These are phyloP conservation scores for Columba janthina DNA, from an alignment of 2,113 vertebrate genomes.

Conservation along the genomic window DNA sequence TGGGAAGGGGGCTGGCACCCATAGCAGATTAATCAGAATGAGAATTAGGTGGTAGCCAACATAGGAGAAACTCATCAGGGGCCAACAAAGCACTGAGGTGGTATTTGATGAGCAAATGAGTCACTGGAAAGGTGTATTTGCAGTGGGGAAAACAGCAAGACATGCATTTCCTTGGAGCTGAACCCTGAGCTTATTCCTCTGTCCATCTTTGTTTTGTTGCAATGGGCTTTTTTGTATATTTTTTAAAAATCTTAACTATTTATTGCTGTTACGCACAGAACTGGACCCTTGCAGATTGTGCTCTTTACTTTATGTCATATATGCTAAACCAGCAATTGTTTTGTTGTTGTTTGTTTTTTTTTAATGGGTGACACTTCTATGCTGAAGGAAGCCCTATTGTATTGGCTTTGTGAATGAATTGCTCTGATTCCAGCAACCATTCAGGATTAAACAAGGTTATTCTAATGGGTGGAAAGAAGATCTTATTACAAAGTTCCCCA, in stretches of 20 bases:
- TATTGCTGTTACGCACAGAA: neutral
- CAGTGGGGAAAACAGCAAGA: neutral
- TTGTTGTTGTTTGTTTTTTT: neutral
- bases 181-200: neutral
- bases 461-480: neutral
- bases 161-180: neutral
- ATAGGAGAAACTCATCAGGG: neutral
- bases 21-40: neutral
- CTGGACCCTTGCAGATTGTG: too few species aligned
- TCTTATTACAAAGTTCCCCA: neutral
- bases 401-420: neutral
- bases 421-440: neutral
- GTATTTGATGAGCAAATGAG: neutral
- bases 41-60: neutral
- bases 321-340: neutral
- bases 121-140: neutral
- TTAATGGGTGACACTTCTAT: rapidly evolving
- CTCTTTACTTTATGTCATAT: neutral
- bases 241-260: neutral
- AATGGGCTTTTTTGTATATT: neutral
- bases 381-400: neutral
- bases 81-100: neutral
- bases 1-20: neutral
- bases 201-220: neutral
- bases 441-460: neutral